Percentiles rank a stretch among this genome's conserved stretches.
phyloP scores from a whole-genome alignment of 2,888 invertebrate genomes.

The Agrotis segetum region DNA sequence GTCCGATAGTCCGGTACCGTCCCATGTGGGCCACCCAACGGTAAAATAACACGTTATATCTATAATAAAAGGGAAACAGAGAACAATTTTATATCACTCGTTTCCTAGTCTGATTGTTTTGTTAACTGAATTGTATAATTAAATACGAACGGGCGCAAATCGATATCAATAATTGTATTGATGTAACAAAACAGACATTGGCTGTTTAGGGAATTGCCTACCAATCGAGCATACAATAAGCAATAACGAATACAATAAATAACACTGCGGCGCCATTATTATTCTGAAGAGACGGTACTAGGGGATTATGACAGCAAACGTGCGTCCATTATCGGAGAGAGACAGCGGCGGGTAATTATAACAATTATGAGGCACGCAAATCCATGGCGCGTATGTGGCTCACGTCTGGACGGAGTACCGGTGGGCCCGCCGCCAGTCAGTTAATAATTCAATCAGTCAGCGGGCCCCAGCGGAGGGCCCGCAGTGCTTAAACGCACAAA shows the following conservation, averaged over 20 bases:
- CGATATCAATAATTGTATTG: conserved; percentile 29
- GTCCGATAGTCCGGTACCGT: conserved; percentile 40
- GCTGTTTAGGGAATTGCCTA: conserved; percentile 29
- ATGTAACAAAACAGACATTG: conserved; percentile 28
- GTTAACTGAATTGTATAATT: conserved; percentile 45
- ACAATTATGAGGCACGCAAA: conserved; percentile 78
- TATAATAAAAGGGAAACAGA: conserved; percentile 37
- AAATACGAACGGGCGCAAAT: conserved; percentile 19
- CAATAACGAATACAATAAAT: conserved; percentile 63
- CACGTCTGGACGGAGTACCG: conserved; percentile 79
- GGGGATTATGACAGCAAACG: conserved; percentile 71
- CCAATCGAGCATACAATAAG: conserved; percentile 45
- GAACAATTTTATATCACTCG: conserved; percentile 27
- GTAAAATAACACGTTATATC: conserved; percentile 35
- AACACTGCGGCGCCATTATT: conserved; percentile 66
- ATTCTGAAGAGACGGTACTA: conserved; percentile 68
- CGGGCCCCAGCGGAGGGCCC: conserved; percentile 69
- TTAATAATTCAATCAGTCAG: conserved; percentile 88
- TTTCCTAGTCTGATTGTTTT: conserved; percentile 21
- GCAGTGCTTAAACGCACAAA: conserved; percentile 81
- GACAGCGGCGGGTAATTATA: conserved; percentile 77
- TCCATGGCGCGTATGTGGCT: conserved; percentile 75
- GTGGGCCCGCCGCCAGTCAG: conserved; percentile 78
- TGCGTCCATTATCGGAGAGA: conserved; percentile 75
- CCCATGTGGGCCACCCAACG: conserved; percentile 47